Conservation (phyloP, 2,888 invertebrate genomes). For the Caenorhabditis macrosperma region DNA sequence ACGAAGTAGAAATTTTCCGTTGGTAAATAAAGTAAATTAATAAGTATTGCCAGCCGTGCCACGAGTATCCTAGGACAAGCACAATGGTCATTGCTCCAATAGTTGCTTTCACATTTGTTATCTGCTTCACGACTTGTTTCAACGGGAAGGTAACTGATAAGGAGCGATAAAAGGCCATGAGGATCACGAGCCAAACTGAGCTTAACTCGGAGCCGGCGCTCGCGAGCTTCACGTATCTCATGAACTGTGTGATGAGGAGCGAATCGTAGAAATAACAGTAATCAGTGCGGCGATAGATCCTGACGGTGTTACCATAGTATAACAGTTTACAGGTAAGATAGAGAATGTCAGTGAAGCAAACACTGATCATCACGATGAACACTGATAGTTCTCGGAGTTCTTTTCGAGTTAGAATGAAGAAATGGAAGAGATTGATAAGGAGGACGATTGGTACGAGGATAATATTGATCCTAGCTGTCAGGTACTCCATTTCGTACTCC, state of each 20-base stretch:
- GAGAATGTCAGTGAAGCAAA: too few species aligned
- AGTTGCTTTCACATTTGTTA: background rate
- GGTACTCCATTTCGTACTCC: background rate
- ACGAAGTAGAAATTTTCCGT: too few species aligned
- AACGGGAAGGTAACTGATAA: background rate
- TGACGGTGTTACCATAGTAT: background rate
- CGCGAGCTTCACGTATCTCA: too few species aligned
- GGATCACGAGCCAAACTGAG: background rate
- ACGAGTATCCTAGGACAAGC: background rate
- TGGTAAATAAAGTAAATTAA: background rate
- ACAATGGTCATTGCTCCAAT: background rate
- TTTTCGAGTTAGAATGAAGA: background rate
- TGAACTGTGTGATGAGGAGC: background rate
- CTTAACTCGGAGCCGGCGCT: background rate
- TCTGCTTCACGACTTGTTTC: background rate
- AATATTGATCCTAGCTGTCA: background rate
- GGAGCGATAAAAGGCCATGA: background rate
- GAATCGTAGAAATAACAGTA: background rate
- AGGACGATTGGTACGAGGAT: background rate
- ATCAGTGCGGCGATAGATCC: background rate
- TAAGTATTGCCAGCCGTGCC: background rate
- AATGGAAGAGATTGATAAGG: background rate
- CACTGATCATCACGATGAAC: too few species aligned
- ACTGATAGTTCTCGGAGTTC: too few species aligned
- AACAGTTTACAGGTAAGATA: background rate